These are phyloP conservation scores for Montipora capricornis DNA, from an alignment of 64 coral and sea anemone genomes.

Conservation along the genomic window DNA sequence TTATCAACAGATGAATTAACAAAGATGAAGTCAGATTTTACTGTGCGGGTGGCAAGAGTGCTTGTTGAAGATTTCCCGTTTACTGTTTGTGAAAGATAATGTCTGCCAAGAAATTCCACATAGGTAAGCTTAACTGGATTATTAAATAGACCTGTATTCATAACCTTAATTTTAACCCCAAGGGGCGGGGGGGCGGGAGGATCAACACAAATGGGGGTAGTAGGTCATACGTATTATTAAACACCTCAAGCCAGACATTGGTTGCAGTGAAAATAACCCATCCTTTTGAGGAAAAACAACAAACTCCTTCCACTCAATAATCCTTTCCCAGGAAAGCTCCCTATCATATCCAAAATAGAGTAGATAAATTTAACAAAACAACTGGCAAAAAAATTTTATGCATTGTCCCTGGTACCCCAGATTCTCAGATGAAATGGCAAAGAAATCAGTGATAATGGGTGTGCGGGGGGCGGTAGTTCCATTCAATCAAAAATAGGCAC, in stretches of 20 bases:
- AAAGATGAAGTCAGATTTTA: slow-evolving; percentile 45
- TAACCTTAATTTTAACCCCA: not conserved
- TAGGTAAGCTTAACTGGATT: slow-evolving; percentile 7
- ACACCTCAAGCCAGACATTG: too few relatives aligned
- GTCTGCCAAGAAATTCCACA: slow-evolving; percentile 26
- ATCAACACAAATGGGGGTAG: too few relatives aligned
- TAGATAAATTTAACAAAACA: not conserved
- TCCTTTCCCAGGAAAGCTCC: too few relatives aligned
- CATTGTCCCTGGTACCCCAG: not conserved
- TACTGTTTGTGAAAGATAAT: not conserved
- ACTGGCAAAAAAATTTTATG: not conserved
- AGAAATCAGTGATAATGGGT: slow-evolving; percentile 55
- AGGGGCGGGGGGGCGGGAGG: too few relatives aligned
- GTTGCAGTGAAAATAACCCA: too few relatives aligned
- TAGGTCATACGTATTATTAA: too few relatives aligned
- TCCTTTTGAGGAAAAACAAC: too few relatives aligned
- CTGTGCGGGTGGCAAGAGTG: slow-evolving; percentile 37
- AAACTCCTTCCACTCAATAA: too few relatives aligned
- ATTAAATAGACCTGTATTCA: not conserved
- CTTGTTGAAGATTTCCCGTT: slow-evolving; percentile 40
- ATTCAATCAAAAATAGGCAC: slow-evolving; percentile 70
- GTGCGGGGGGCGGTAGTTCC: slow-evolving; percentile 65
- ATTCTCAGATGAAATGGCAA: slow-evolving; percentile 66
- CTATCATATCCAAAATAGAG: too few relatives aligned
- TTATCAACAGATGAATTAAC: slow-evolving; percentile 17